Evolutionary conservation across 1,140 invertebrate species (phyloP).

Genomic region (Heliconius nattereri): DNA sequence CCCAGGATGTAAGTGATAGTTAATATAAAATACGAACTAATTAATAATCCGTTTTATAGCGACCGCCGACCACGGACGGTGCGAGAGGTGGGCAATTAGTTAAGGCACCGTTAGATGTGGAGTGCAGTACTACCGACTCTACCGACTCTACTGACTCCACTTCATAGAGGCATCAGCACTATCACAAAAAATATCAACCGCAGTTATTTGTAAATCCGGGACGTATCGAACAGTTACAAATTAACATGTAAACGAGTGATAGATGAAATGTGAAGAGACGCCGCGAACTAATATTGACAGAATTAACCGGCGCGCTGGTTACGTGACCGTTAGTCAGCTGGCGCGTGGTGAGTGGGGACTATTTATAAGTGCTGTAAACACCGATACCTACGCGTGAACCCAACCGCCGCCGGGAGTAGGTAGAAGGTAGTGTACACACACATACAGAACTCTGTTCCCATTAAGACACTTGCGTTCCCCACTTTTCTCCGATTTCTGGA

Average conservation of each 20-base stretch:
- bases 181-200: too few species aligned
- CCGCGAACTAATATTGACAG: slow-evolving; percentile 1
- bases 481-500: not conserved
- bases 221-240: not conserved
- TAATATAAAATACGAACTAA: not conserved
- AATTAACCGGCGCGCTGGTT: slow-evolving; percentile 12
- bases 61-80: not conserved
- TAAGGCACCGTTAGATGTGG: not conserved
- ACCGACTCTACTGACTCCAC: not conserved
- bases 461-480: too few species aligned
- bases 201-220: too few species aligned
- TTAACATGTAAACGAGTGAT: slow-evolving; percentile 9
- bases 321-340: slow-evolving; percentile 28
- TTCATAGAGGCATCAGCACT: not conserved
- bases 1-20: not conserved
- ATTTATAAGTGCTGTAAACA: slow-evolving; percentile 14
- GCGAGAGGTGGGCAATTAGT: not conserved
- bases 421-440: too few species aligned
- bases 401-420: not conserved
- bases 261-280: not conserved
- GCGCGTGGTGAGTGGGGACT: not conserved
- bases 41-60: not conserved
- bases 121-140: not conserved
- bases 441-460: too few species aligned
- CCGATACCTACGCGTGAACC: not conserved